Evolutionary conservation across 2,888 invertebrate genomes (phyloP).

Genomic region (Phaedon cochleariae): DNA sequence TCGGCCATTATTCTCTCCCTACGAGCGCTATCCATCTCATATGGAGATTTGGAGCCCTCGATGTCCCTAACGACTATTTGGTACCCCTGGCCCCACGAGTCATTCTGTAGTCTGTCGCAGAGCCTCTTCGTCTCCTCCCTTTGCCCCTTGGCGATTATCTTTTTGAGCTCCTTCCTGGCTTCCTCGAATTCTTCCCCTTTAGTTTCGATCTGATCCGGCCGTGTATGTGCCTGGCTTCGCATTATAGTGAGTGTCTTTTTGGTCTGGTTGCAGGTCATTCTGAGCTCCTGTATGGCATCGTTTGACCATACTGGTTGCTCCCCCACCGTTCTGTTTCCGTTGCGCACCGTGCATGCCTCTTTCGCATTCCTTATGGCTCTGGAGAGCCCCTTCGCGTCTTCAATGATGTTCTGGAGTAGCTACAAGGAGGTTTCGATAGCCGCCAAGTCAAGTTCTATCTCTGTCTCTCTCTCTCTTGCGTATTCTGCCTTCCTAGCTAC

Average conservation of each 20-base stretch:
- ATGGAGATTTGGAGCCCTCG: neutral
- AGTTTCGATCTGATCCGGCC: neutral
- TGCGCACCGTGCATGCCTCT: neutral
- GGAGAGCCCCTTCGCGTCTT: neutral
- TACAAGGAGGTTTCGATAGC: neutral
- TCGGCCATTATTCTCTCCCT: neutral
- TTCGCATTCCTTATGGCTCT: neutral
- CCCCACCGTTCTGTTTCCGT: neutral
- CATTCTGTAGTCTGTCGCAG: neutral
- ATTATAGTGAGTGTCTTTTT: neutral
- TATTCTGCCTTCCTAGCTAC: neutral
- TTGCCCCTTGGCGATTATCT: neutral
- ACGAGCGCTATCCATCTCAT: neutral
- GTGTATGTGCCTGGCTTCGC: neutral
- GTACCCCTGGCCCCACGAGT: neutral
- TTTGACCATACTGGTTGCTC: neutral
- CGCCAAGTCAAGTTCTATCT: neutral
- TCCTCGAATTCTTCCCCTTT: neutral
- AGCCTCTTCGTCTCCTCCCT: neutral
- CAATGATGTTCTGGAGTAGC: neutral
- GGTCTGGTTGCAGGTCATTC: neutral
- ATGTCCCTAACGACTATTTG: neutral
- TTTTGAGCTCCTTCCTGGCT: neutral
- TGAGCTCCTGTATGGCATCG: neutral
- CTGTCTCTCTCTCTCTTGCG: neutral